phyloP scores from a whole-genome alignment of 2,113 vertebrate species.

The Cyphomyrus discorhynchus region DNA sequence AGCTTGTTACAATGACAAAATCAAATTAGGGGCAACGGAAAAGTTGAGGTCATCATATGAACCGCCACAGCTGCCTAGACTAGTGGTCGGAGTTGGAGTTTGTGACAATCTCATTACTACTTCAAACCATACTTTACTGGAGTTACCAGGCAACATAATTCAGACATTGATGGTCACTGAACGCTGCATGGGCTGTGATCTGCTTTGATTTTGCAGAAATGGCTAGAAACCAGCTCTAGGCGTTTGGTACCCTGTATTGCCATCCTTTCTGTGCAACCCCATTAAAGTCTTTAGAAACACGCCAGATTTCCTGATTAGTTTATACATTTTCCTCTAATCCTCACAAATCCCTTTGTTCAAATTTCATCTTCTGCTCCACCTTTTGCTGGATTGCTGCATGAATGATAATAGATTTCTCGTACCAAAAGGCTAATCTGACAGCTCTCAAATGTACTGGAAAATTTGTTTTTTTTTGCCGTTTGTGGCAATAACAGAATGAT shows the following conservation, averaged over 20 bases:
- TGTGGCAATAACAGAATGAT: not conserved
- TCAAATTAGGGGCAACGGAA: not conserved
- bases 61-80: not conserved
- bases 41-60: not conserved
- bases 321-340: constrained; percentile 8
- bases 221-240: not conserved
- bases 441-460: not conserved
- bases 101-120: not conserved
- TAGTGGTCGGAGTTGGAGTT: not conserved
- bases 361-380: not conserved
- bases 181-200: not conserved
- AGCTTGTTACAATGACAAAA: not conserved
- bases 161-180: not conserved
- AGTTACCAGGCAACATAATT: not conserved
- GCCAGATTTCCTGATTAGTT: constrained; percentile 3
- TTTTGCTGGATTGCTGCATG: not conserved
- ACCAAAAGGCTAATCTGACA: not conserved
- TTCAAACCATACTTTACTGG: not conserved
- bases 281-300: not conserved
- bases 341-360: constrained; percentile 1
- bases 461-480: not conserved
- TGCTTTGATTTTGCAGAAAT: not conserved
- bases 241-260: not conserved
- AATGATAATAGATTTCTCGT: not conserved
- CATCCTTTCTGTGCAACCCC: not conserved